Conservation (phyloP, 2,113 vertebrate genomes). For the Natator depressus region DNA sequence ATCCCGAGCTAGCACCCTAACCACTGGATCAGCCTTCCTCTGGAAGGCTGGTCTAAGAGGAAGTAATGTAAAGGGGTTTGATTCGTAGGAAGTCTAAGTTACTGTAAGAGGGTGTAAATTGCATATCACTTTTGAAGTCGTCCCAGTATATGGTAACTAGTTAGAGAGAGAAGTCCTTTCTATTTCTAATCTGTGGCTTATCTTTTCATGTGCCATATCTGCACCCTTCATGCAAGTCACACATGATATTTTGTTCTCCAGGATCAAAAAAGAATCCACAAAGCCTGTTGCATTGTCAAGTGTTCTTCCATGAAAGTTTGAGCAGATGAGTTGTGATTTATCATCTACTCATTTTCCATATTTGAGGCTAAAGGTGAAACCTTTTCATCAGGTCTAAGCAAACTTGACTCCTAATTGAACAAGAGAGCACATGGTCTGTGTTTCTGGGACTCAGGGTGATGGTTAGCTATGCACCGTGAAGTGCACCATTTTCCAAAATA, state of each 20-base stretch:
- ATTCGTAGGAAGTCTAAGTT: background rate
- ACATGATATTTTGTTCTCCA: accelerated
- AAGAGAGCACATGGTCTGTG: background rate
- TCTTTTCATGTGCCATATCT: background rate
- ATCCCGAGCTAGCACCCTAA: background rate
- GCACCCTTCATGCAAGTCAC: background rate
- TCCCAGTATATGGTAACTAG: background rate
- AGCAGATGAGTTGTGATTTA: background rate
- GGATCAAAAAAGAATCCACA: background rate
- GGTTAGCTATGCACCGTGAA: conserved; percentile 33
- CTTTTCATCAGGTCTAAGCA: background rate
- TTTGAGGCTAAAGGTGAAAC: background rate
- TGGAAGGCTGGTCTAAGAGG: background rate
- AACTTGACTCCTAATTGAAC: background rate
- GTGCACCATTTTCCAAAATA: conserved; percentile 53
- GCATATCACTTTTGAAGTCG: background rate
- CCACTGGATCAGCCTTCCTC: background rate
- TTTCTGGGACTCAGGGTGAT: background rate
- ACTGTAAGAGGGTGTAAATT: background rate
- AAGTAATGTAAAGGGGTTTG: accelerated
- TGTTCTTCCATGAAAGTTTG: background rate
- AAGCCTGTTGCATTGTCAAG: background rate
- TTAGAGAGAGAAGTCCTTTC: background rate
- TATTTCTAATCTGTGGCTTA: background rate
- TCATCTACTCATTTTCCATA: background rate